Conservation (phyloP, 2,888 invertebrate genomes). For the Ormyrus pomaceus region DNA sequence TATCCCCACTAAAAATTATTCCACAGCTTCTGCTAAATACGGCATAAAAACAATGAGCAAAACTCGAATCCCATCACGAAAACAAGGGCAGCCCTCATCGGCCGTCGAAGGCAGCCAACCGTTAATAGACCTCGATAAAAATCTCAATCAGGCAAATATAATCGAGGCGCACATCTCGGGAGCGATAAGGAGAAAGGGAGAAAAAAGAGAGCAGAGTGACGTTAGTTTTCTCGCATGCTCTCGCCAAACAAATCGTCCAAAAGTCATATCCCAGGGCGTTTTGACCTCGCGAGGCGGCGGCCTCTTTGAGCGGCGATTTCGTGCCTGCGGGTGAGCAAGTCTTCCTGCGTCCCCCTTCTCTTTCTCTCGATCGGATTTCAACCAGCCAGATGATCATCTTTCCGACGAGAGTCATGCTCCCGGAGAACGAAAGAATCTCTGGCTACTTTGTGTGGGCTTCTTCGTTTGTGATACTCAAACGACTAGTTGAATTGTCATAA, state of each 20-base stretch:
- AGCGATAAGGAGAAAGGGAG: conserved; percentile 3
- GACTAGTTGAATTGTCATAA: neutral
- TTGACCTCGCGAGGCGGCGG: conserved; percentile 70
- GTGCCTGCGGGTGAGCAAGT: conserved; percentile 62
- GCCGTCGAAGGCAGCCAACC: neutral
- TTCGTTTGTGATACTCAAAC: neutral
- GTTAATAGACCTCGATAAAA: conserved; percentile 47
- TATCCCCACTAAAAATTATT: too few relatives aligned
- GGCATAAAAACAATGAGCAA: conserved; percentile 7
- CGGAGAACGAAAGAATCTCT: neutral
- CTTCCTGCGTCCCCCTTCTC: neutral
- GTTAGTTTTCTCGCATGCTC: conserved; percentile 16
- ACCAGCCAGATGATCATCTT: conserved; percentile 2
- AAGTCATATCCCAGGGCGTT: conserved; percentile 66
- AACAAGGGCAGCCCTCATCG: too few relatives aligned
- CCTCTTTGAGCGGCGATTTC: conserved; percentile 66
- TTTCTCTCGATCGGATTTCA: conserved; percentile 8
- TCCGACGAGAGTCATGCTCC: conserved; percentile 30
- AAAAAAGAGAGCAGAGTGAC: conserved; percentile 15
- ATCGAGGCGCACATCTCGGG: conserved; percentile 26
- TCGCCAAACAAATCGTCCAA: neutral
- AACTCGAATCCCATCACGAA: neutral
- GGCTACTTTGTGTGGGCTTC: conserved; percentile 8
- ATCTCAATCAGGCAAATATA: conserved; percentile 35
- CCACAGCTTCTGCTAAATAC: neutral